Evolutionary conservation across 2,113 vertebrate species (phyloP).

Genomic region (Indicator indicator): DNA sequence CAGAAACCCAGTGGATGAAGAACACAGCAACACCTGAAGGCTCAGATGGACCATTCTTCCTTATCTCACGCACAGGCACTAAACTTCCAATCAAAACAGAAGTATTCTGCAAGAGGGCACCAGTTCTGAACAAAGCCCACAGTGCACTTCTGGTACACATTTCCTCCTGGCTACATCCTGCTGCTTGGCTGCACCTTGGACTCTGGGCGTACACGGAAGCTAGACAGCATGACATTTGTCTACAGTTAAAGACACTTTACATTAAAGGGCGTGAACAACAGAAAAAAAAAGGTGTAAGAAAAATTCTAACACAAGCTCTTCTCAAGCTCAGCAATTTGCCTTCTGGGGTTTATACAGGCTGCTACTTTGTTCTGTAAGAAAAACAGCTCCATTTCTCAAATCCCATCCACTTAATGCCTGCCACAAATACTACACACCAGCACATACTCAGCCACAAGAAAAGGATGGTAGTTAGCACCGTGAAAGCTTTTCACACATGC

Average conservation of each 20-base stretch:
- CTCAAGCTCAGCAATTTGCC: background rate
- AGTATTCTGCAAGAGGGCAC: background rate
- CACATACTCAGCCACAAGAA: background rate
- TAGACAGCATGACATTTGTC: background rate
- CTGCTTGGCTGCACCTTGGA: background rate
- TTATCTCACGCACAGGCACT: background rate
- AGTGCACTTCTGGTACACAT: fast-evolving
- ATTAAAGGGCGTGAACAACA: background rate
- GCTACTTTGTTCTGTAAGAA: background rate
- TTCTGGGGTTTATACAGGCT: background rate
- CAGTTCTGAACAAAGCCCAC: background rate
- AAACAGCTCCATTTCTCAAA: background rate
- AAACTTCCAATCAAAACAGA: background rate
- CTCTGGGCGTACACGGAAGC: background rate
- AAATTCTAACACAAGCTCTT: background rate
- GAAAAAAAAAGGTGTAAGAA: background rate
- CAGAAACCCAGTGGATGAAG: background rate
- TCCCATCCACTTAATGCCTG: background rate
- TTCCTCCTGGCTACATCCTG: background rate
- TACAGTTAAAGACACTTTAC: background rate
- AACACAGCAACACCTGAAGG: constrained; percentile 37
- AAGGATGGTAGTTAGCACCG: background rate
- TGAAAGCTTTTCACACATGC: background rate
- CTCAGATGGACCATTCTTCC: background rate
- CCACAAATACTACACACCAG: background rate